phyloP scores from a whole-genome alignment of 2,113 vertebrate genomes.

The Variabilichromis moorii region DNA sequence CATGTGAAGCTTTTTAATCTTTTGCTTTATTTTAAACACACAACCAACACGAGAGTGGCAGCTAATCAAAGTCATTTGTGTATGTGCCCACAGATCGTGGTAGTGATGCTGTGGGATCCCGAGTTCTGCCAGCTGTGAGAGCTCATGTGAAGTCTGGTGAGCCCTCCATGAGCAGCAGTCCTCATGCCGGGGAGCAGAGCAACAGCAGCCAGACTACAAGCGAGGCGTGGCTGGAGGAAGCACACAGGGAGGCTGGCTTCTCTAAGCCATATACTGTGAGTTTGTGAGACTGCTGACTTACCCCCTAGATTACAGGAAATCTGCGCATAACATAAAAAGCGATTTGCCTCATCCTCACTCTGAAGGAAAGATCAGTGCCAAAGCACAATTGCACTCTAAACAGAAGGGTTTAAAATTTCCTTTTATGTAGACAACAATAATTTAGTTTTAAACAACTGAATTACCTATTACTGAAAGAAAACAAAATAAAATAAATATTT shows the following conservation, averaged over 20 bases:
- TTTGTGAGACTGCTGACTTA: background rate
- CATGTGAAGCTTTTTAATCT: background rate
- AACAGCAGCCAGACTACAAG: conserved; percentile 55
- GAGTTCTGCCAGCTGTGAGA: conserved; percentile 56
- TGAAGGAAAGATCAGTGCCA: background rate
- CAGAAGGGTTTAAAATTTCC: background rate
- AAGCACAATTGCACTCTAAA: background rate
- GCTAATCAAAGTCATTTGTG: background rate
- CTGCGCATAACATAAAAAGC: background rate
- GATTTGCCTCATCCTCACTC: background rate
- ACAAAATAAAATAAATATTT: background rate
- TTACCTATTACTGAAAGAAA: background rate
- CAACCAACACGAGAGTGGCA: background rate
- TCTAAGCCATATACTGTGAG: conserved; percentile 69
- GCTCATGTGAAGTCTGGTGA: conserved; percentile 55
- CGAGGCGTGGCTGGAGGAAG: conserved; percentile 71
- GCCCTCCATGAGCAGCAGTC: conserved; percentile 11
- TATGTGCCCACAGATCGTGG: conserved; percentile 52
- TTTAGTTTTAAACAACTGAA: background rate
- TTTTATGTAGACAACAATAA: background rate
- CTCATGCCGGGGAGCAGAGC: conserved; percentile 23
- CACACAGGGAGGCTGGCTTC: conserved; percentile 72
- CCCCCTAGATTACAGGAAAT: background rate
- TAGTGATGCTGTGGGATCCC: conserved; percentile 18
- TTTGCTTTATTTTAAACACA: background rate